These are phyloP conservation scores for Macquaria australasica DNA, from an alignment of 2,113 vertebrate species.

Conservation along the genomic window DNA sequence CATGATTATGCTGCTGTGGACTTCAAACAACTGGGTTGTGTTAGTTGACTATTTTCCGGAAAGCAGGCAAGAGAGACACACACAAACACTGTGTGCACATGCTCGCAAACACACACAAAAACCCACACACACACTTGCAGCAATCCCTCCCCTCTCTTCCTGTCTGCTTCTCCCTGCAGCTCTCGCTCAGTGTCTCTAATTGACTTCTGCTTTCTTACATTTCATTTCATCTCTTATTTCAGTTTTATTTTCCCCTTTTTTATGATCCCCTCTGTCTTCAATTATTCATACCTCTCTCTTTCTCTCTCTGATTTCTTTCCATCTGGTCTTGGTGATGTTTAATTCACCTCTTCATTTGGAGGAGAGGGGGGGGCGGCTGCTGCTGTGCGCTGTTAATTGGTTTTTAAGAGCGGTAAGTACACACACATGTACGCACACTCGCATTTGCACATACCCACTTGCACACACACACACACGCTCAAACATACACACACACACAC, in stretches of 20 bases:
- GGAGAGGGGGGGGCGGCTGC: constrained; percentile 40
- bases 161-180: constrained; percentile 60
- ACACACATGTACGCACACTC: constrained; percentile 49
- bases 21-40: constrained; percentile 68
- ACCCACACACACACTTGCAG: constrained; percentile 42
- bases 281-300: constrained; percentile 80
- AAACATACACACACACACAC: neutral
- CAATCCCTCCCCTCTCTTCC: constrained; percentile 52
- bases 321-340: constrained; percentile 81
- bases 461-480: neutral
- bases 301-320: constrained; percentile 78
- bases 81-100: constrained; percentile 34
- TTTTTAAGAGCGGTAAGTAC: constrained; percentile 77
- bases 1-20: constrained; percentile 60
- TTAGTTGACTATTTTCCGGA: constrained; percentile 51
- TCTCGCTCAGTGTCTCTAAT: constrained; percentile 69
- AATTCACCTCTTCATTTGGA: constrained; percentile 80
- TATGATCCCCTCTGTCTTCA: constrained; percentile 72
- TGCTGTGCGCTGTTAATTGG: constrained; percentile 75
- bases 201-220: constrained; percentile 80
- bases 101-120: constrained; percentile 23
- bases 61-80: constrained; percentile 44
- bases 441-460: constrained; percentile 23
- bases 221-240: constrained; percentile 82
- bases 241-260: constrained; percentile 77